Conservation (phyloP, 2,113 vertebrate genomes). For the Lethenteron reissneri region DNA sequence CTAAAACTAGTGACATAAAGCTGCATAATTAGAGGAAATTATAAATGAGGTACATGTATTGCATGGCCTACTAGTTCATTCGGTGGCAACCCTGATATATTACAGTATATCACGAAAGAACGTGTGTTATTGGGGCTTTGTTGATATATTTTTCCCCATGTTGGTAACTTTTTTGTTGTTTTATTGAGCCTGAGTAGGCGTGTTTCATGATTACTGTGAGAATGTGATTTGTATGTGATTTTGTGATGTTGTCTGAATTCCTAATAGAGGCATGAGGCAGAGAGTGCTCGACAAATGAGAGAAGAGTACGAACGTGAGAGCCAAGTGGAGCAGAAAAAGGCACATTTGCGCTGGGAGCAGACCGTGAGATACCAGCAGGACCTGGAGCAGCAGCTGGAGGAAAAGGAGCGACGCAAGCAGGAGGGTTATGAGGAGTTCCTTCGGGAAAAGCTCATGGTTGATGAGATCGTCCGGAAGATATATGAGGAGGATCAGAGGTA, state of each 20-base stretch:
- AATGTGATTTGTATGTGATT: neutral
- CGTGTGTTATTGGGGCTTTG: neutral
- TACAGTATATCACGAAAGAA: neutral
- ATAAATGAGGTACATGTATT: too few relatives aligned
- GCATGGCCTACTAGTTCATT: too few relatives aligned
- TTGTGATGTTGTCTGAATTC: neutral
- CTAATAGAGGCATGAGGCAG: constrained; percentile 39
- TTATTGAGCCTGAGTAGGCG: neutral
- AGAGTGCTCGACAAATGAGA: constrained; percentile 32
- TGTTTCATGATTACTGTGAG: neutral
- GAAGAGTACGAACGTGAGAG: constrained; percentile 22
- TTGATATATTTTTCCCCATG: neutral
- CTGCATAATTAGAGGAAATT: too few relatives aligned
- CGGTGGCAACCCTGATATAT: neutral
- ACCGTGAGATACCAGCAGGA: constrained; percentile 31
- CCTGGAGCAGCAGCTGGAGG: constrained; percentile 52
- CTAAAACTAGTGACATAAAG: too few relatives aligned
- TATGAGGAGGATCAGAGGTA: constrained; percentile 65
- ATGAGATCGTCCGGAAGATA: constrained; percentile 67
- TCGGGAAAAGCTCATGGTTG: constrained; percentile 63
- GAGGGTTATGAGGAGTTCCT: constrained; percentile 56
- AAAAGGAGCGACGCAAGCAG: constrained; percentile 42
- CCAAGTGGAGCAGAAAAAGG: constrained; percentile 25
- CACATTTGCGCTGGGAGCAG: constrained; percentile 26
- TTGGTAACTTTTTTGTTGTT: neutral